phyloP scores from a whole-genome alignment of 2,113 vertebrate species.

The Rhea americana region DNA sequence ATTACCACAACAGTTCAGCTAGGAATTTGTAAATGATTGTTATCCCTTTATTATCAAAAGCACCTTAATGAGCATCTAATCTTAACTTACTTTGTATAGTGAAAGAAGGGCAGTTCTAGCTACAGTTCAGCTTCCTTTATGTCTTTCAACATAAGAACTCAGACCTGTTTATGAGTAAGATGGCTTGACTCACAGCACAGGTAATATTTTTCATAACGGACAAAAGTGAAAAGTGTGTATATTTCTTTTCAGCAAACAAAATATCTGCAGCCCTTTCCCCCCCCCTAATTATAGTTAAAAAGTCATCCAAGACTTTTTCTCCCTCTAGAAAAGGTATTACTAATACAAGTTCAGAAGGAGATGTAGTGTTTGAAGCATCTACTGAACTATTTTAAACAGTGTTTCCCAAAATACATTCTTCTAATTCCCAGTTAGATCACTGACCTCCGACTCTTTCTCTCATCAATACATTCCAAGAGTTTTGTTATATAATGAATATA shows the following conservation, averaged over 20 bases:
- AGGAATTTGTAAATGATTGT: neutral
- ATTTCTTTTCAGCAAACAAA: neutral
- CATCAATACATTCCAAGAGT: neutral
- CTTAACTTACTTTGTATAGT: neutral
- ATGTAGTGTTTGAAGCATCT: neutral
- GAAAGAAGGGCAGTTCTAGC: neutral
- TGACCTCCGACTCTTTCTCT: neutral
- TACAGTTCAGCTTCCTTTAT: neutral
- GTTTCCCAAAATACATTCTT: neutral
- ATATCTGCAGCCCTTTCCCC: neutral
- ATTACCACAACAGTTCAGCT: neutral
- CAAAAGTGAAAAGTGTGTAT: fast-evolving
- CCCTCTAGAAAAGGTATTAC: neutral
- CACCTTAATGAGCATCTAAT: neutral
- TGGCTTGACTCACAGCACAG: neutral
- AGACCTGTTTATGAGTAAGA: neutral
- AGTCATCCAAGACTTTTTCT: neutral
- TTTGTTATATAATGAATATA: neutral
- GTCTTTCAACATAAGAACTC: neutral
- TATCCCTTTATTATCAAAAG: neutral
- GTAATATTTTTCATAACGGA: neutral
- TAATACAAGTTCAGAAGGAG: neutral
- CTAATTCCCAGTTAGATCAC: neutral
- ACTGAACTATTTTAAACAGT: neutral
- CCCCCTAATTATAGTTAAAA: neutral